Base-by-base conservation (phyloP, 2,113 vertebrate genomes). In the Catharus minimus region DNA sequence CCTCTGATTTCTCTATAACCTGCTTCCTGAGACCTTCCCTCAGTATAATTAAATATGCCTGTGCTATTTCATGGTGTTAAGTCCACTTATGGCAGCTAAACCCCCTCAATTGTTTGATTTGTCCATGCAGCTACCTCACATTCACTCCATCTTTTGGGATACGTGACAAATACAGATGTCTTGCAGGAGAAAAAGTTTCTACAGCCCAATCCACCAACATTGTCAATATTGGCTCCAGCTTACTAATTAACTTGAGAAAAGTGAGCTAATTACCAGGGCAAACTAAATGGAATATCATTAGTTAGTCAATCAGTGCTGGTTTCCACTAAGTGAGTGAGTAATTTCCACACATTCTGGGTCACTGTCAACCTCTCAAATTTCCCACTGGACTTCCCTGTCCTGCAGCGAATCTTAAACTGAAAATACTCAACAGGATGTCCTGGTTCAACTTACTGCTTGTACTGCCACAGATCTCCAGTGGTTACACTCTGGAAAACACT, bases 261-360 rank as follows among this genome's bases (percentile, higher is more conserved):
- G 80, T 53, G 88, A 90, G 81, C 94, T 94, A 94, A 95, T 94
- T 95, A 95, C 83, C 62, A 96, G 90, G 38, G 80, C 74, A 94
- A 80, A 93, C 88, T 53, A 84, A 88, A 88, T 82, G 89, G 73
- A 88, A 38, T 84, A 90, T 83, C 93, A 88, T 93, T 91, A 90
- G 53, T 94, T 85, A 91, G 83, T 93, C 91, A 94, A 82, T 95
- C 93, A 91, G 53, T 93, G 80, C 16, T 82, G 32, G 21, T 78
- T 94, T 92, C 58, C 80, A 88, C 66, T 79, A 82, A 86, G 30
- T 75, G 77, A 88, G 90, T 81, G 69, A 86, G 38, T 61, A 79
- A 93, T 92, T 90, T 73, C 55, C 71, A 78, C 46, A 64, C 20
- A 30, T 76, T 92, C 69, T 83, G 53, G 68, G 91, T 88, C 76